Conservation (phyloP, 2,888 invertebrate genomes). For the Lepidochitona cinerea region DNA sequence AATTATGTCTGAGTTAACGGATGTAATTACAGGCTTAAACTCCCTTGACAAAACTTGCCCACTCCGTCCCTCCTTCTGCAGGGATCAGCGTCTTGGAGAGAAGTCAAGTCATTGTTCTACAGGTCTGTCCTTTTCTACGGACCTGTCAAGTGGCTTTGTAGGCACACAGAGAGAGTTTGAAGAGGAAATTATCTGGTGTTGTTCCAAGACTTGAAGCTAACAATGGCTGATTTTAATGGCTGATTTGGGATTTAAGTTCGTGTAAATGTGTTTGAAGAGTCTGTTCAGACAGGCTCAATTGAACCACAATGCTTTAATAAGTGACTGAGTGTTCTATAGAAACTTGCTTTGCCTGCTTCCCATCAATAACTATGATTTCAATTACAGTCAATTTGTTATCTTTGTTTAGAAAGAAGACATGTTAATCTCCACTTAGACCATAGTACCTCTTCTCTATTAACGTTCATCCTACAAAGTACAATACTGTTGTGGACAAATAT, state of each 20-base stretch:
- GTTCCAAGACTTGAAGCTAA: not conserved
- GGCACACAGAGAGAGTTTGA: not conserved
- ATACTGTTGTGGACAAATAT: not conserved
- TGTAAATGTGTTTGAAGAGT: no score
- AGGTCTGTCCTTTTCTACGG: not conserved
- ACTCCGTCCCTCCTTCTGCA: not conserved
- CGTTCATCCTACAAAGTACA: no score
- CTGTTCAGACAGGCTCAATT: no score
- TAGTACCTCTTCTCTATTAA: no score
- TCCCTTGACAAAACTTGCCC: no score
- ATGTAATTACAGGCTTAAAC: not conserved
- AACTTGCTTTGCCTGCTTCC: not conserved
- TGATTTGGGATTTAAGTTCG: not conserved
- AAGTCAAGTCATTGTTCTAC: not conserved
- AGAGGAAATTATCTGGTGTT: not conserved
- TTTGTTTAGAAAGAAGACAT: no score
- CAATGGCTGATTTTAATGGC: not conserved
- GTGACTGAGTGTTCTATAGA: not conserved
- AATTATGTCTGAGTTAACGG: not conserved
- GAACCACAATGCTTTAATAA: not conserved
- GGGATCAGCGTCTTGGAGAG: not conserved
- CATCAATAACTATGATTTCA: slow-evolving; percentile 5
- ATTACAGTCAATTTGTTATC: not conserved
- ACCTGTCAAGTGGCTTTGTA: not conserved
- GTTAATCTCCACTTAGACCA: no score